A percentile compares a stretch with the other conserved stretches of the same genome.
phyloP scores from a whole-genome alignment of 2,113 vertebrate species.

The Platichthys flesus region DNA sequence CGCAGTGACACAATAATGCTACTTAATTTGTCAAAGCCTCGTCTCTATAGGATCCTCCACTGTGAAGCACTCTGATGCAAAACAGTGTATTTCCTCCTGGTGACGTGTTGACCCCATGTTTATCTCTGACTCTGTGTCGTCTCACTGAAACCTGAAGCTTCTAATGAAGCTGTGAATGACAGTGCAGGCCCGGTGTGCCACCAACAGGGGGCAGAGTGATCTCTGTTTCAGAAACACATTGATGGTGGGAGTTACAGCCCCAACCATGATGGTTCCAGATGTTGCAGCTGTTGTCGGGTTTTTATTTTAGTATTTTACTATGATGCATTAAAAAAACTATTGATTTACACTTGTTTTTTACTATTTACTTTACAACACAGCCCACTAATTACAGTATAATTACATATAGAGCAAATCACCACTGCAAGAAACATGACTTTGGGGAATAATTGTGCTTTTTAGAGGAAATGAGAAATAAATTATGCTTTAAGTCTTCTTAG shows the following conservation, averaged over 20 bases:
- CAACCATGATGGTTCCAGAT: not conserved
- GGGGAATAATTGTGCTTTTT: not conserved
- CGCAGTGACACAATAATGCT: conserved; percentile 41
- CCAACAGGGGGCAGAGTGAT: conserved; percentile 74
- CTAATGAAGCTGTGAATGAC: conserved; percentile 21
- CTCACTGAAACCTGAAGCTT: not conserved
- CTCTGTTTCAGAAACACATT: conserved; percentile 51
- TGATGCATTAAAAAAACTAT: not conserved
- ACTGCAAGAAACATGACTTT: not conserved
- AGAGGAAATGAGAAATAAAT: not conserved
- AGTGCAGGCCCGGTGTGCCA: conserved; percentile 32
- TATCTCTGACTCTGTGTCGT: not conserved
- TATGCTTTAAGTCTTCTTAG: not conserved
- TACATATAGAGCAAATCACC: not conserved
- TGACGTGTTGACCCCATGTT: not conserved
- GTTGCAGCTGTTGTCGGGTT: not conserved
- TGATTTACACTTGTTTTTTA: too few species aligned
- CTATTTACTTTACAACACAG: too few species aligned
- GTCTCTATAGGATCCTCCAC: not conserved
- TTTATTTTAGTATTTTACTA: not conserved
- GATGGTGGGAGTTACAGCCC: not conserved
- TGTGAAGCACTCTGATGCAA: conserved; percentile 13
- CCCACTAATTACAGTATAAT: not conserved
- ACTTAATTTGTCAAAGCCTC: conserved; percentile 56
- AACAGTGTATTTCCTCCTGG: not conserved